Evolutionary conservation across 1,140 invertebrate genomes (phyloP).

Genomic region (Drosophila busckii): DNA sequence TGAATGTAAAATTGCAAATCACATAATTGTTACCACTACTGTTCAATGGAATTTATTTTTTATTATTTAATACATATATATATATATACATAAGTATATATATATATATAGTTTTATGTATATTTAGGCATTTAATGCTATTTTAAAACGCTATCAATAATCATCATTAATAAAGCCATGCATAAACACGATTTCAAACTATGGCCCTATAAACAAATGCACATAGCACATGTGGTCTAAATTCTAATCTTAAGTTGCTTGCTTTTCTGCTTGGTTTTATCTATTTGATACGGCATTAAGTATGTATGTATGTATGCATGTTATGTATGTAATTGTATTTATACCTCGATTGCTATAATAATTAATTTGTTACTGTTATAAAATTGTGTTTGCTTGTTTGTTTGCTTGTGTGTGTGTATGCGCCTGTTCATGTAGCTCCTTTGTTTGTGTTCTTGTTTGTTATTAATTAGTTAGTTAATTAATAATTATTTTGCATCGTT

Average conservation of each 20-base stretch:
- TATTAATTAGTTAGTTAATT: constrained; percentile 31
- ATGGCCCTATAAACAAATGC: constrained; percentile 73
- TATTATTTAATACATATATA: constrained; percentile 31
- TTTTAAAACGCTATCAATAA: constrained; percentile 77
- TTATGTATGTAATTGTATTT: constrained; percentile 15
- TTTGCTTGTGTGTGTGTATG: constrained; percentile 26
- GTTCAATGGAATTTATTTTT: constrained; percentile 69
- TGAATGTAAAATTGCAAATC: constrained; percentile 77
- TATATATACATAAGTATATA: constrained; percentile 21
- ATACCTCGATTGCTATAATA: constrained; percentile 22
- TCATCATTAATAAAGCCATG: constrained; percentile 75
- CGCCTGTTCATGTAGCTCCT: constrained; percentile 39
- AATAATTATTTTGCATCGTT: constrained; percentile 66
- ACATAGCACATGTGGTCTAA: constrained; percentile 73
- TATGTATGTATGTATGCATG: constrained; percentile 26
- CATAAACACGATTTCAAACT: constrained; percentile 73
- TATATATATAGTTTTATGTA: constrained; percentile 41
- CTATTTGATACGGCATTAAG: constrained; percentile 40
- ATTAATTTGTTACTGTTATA: constrained; percentile 42
- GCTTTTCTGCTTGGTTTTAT: constrained; percentile 22
- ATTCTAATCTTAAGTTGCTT: constrained; percentile 58
- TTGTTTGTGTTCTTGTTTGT: constrained; percentile 27
- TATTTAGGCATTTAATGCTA: constrained; percentile 75
- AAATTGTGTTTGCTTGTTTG: constrained; percentile 48
- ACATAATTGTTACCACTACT: constrained; percentile 77